These are phyloP conservation scores for Halictus rubicundus DNA, from an alignment of 1,140 invertebrate genomes.

Conservation along the genomic window DNA sequence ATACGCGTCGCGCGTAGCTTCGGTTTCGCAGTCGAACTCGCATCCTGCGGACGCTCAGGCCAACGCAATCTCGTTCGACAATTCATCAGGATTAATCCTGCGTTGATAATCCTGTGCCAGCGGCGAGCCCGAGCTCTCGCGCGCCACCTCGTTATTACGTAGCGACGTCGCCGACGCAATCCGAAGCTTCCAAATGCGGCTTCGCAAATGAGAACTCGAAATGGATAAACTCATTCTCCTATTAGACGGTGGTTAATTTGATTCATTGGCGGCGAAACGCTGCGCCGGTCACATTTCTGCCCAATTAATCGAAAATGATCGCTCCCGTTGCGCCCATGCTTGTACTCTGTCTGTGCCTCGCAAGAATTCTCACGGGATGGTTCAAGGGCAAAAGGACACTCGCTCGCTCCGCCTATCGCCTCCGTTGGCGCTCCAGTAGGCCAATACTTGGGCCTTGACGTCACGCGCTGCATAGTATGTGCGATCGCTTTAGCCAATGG, in stretches of 20 bases:
- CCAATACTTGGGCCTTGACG: too few relatives aligned
- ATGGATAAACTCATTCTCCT: not conserved
- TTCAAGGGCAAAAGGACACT: too few relatives aligned
- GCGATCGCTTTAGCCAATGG: too few relatives aligned
- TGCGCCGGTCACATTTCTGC: too few relatives aligned
- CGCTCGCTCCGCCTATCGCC: too few relatives aligned
- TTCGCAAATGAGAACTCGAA: not conserved
- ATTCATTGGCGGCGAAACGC: not conserved
- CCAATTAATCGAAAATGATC: too few relatives aligned
- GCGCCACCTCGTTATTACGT: constrained; percentile 31
- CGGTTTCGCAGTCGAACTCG: constrained; percentile 29
- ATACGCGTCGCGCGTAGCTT: constrained; percentile 13
- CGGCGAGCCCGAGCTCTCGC: not conserved
- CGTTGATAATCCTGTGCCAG: constrained; percentile 33
- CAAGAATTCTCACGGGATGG: too few relatives aligned
- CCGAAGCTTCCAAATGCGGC: not conserved
- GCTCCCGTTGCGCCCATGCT: too few relatives aligned
- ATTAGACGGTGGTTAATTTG: not conserved
- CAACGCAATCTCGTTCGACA: constrained; percentile 21
- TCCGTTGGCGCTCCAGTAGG: too few relatives aligned
- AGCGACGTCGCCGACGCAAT: constrained; percentile 10
- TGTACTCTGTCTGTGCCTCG: too few relatives aligned
- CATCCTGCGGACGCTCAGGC: constrained; percentile 20
- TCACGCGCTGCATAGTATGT: too few relatives aligned
- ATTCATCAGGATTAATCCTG: constrained; percentile 62